A percentile compares a stretch with the other conserved stretches of the same genome.
These are phyloP conservation scores for Volucella zonaria DNA, from an alignment of 2,888 invertebrate species.

Conservation along the genomic window DNA sequence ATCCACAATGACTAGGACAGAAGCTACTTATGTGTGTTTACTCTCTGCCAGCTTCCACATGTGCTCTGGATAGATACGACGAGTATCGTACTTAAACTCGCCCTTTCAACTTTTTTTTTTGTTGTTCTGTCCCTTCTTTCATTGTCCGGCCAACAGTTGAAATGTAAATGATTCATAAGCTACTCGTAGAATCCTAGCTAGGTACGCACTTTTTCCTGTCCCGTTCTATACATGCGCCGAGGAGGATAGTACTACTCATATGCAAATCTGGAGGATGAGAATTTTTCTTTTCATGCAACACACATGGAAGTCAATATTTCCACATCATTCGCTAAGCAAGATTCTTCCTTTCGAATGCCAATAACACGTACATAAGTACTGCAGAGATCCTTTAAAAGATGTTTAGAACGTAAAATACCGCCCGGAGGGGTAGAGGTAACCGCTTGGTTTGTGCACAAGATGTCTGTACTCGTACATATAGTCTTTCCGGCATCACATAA, in stretches of 20 bases:
- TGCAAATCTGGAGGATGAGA: slow-evolving; percentile 30
- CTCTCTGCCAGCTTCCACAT: slow-evolving; percentile 16
- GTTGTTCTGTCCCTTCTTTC: background rate
- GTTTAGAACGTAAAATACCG: slow-evolving; percentile 28
- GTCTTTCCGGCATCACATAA: slow-evolving; percentile 47
- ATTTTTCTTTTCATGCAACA: slow-evolving; percentile 7
- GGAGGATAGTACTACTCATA: slow-evolving; percentile 12
- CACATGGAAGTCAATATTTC: slow-evolving; percentile 42
- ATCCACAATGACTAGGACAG: slow-evolving; percentile 44
- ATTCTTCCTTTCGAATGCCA: slow-evolving; percentile 23
- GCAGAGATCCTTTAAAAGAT: slow-evolving; percentile 38
- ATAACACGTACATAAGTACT: slow-evolving; percentile 27
- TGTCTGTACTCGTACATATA: slow-evolving; percentile 13
- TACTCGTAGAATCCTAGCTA: slow-evolving; percentile 11
- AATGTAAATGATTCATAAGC: slow-evolving; percentile 65
- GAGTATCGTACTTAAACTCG: slow-evolving; percentile 26
- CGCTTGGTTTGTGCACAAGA: background rate
- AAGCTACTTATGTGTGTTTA: slow-evolving; percentile 43
- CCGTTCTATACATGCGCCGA: background rate
- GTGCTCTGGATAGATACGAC: slow-evolving; percentile 39
- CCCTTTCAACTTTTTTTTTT: background rate
- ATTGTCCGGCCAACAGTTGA: slow-evolving; percentile 48
- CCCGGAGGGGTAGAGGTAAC: slow-evolving; percentile 12
- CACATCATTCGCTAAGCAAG: slow-evolving; percentile 9
- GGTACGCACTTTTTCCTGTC: slow-evolving; percentile 50